Percentiles rank a stretch among this genome's conserved stretches.
phyloP scores from a whole-genome alignment of 2,797 vertebrate genomes.

The Chaetodon trifasciatus region DNA sequence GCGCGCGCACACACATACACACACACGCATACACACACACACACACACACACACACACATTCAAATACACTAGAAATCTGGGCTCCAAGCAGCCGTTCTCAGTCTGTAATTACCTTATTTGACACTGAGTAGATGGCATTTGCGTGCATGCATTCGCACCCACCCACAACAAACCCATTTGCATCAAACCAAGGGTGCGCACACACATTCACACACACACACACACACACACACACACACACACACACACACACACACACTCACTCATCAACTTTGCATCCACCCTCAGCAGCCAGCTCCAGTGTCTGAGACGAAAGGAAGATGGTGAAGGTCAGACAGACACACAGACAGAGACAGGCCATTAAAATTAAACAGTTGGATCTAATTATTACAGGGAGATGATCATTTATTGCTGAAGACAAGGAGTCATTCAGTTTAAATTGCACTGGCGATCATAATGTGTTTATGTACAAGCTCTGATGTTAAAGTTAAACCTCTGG shows the following conservation, averaged over 20 bases:
- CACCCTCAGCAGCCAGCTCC: constrained; percentile 16
- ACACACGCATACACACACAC: not conserved
- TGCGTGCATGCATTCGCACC: constrained; percentile 33
- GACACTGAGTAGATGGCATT: constrained; percentile 32
- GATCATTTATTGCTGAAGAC: not conserved
- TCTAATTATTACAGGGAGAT: constrained; percentile 24
- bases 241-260: not conserved
- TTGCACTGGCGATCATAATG: not conserved
- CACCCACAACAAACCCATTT: constrained; percentile 41
- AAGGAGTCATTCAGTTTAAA: not conserved
- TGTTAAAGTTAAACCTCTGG: not conserved
- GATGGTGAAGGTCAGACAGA: constrained; percentile 38
- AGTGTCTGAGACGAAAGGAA: constrained; percentile 25
- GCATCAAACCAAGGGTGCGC: constrained; percentile 22
- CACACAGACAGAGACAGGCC: constrained; percentile 7
- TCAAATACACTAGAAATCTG: not conserved
- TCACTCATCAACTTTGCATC: not conserved
- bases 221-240: not conserved
- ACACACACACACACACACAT: too few relatives aligned
- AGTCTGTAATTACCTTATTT: constrained; percentile 44
- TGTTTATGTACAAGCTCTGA: not conserved
- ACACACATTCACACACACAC: constrained; percentile 2
- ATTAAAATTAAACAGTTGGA: constrained; percentile 30
- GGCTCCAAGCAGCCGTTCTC: not conserved
- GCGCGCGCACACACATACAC: not conserved